Conservation (phyloP, 2,113 vertebrate species). For the Colistium nudipinnis region DNA sequence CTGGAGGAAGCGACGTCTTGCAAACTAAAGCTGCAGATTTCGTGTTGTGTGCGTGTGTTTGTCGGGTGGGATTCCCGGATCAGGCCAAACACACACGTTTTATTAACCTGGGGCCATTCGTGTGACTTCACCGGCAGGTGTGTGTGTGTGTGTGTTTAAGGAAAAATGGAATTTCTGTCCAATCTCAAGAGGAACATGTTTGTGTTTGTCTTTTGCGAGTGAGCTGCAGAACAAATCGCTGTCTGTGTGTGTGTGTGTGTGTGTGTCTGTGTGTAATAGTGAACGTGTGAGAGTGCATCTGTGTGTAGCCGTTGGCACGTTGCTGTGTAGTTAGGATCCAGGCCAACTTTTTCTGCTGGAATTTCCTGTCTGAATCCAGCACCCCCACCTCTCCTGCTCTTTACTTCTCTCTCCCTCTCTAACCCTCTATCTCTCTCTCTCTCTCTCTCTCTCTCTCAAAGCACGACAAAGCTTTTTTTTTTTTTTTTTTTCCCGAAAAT, state of each 20-base stretch:
- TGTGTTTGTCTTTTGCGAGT: constrained; percentile 54
- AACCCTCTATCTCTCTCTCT: constrained; percentile 44
- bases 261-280: constrained; percentile 49
- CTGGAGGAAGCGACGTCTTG: constrained; percentile 69
- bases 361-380: constrained; percentile 93
- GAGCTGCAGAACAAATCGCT: constrained; percentile 66
- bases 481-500: constrained; percentile 73
- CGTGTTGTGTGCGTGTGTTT: constrained; percentile 52
- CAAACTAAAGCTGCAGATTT: constrained; percentile 70
- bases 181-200: constrained; percentile 43
- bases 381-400: constrained; percentile 67
- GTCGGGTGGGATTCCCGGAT: constrained; percentile 44
- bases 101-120: constrained; percentile 44
- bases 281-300: constrained; percentile 61
- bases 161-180: constrained; percentile 31
- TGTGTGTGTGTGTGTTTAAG: constrained; percentile 14
- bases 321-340: constrained; percentile 87
- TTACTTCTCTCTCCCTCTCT: constrained; percentile 57
- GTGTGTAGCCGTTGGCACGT: constrained; percentile 84
- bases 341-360: constrained; percentile 89
- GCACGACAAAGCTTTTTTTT: constrained; percentile 81
- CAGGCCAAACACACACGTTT: constrained; percentile 61
- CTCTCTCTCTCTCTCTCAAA: constrained; percentile 60
- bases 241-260: constrained; percentile 60
- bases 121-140: constrained; percentile 3